Percentiles rank a stretch among this genome's conserved stretches.
Evolutionary conservation across 2,797 vertebrate species (phyloP).

Genomic region (Rhynchotus rufescens): DNA sequence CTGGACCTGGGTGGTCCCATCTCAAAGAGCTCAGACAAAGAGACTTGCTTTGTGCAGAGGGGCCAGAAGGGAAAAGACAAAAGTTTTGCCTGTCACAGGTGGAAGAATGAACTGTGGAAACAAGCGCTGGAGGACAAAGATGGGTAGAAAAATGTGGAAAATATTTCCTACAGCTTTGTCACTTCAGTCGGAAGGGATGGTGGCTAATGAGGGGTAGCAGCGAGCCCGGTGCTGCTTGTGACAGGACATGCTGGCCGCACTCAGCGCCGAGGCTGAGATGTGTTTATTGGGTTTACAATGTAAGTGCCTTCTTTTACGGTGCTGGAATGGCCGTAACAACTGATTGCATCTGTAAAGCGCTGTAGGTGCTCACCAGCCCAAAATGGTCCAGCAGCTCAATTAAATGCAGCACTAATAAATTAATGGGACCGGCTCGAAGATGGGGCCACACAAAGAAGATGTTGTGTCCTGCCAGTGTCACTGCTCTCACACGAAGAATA

Average conservation of each 20-base stretch:
- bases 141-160: background rate
- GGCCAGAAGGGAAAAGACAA: background rate
- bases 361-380: background rate
- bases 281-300: background rate
- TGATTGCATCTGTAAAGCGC: background rate
- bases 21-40: conserved; percentile 15
- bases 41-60: background rate
- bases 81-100: background rate
- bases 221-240: background rate
- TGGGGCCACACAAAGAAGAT: background rate
- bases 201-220: background rate
- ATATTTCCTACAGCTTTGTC: background rate
- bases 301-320: background rate
- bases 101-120: background rate
- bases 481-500: background rate
- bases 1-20: conserved; percentile 52
- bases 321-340: background rate
- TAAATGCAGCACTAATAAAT: background rate
- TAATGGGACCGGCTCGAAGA: background rate
- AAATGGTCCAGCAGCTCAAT: background rate
- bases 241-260: background rate
- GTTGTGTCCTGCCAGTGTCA: background rate
- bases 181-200: background rate
- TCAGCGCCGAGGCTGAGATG: background rate
- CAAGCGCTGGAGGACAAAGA: background rate